These are phyloP conservation scores for Eupithecia inturbata DNA, from an alignment of 2,888 invertebrate species.

Conservation along the genomic window DNA sequence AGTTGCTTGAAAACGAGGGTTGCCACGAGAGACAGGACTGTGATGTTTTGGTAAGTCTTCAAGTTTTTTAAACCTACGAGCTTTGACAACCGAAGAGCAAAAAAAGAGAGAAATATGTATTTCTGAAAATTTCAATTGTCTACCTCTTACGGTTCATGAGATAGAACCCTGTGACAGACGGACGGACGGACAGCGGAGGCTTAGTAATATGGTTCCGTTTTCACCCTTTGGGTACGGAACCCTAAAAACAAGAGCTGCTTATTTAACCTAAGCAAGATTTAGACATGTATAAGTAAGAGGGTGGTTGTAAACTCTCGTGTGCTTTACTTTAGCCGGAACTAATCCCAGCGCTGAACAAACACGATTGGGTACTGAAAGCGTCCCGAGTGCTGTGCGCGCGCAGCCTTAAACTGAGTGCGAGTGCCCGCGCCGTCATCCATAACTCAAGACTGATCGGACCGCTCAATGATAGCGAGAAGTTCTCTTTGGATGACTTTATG, in stretches of 20 bases:
- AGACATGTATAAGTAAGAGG: background rate
- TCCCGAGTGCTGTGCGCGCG: constrained; percentile 87
- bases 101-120: no score
- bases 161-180: no score
- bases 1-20: constrained; percentile 84
- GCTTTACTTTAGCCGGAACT: constrained; percentile 70
- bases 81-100: no score
- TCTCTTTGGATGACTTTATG: constrained; percentile 94
- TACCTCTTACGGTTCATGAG: no score
- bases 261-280: background rate
- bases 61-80: background rate
- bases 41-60: constrained; percentile 80
- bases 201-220: no score
- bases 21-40: constrained; percentile 80
- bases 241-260: background rate
- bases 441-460: constrained; percentile 97
- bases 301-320: background rate
- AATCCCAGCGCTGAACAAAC: constrained; percentile 82
- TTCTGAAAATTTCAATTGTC: no score
- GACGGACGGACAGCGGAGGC: no score
- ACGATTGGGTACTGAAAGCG: constrained; percentile 87
- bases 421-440: constrained; percentile 89
- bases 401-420: constrained; percentile 87
- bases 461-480: constrained; percentile 88
- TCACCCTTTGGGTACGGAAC: no score